Conservation (phyloP, 2,113 vertebrate species). For the Isurus oxyrinchus region DNA sequence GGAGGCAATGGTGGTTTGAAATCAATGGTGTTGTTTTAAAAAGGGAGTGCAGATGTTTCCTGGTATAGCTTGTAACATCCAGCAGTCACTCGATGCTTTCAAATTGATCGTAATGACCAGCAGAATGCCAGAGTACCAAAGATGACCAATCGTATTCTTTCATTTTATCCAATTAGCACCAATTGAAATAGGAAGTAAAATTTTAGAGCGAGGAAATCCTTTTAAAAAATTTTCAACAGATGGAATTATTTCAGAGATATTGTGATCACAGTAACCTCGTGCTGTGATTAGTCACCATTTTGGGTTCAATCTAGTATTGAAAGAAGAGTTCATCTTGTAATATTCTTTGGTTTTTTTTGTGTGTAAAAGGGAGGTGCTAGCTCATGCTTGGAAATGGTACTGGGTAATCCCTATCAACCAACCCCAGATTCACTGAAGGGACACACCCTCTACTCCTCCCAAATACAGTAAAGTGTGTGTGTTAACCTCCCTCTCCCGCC, state of each 20-base stretch:
- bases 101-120: neutral
- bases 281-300: neutral
- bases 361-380: neutral
- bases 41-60: neutral
- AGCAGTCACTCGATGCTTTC: too few species aligned
- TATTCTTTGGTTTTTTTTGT: neutral
- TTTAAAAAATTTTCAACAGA: neutral
- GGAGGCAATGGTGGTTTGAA: neutral
- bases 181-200: neutral
- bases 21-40: neutral
- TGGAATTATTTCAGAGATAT: neutral
- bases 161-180: neutral
- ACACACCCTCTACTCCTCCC: neutral
- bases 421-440: neutral
- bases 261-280: neutral
- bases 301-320: neutral
- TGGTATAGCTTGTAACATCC: neutral
- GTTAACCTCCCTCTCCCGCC: neutral
- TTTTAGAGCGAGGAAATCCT: neutral
- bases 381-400: neutral
- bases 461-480: neutral
- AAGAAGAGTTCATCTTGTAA: neutral
- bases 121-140: too few species aligned
- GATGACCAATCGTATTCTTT: neutral
- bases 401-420: neutral